A percentile compares a stretch with the other conserved stretches of the same genome.
These are phyloP conservation scores for Sebastes jordani DNA, from an alignment of 2,797 vertebrate species.

Conservation along the genomic window DNA sequence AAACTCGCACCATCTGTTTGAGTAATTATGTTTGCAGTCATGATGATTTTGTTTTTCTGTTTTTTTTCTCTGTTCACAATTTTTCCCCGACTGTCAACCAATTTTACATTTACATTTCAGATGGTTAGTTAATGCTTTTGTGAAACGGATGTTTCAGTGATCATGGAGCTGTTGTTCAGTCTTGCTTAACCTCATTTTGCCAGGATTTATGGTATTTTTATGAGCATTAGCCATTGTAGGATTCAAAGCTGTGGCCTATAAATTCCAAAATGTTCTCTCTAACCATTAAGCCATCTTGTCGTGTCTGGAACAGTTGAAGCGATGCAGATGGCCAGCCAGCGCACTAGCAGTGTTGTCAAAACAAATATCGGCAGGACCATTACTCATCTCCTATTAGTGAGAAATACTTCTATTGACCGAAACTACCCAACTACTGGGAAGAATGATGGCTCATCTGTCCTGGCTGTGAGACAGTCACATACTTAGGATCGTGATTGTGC, in stretches of 20 bases:
- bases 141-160: neutral
- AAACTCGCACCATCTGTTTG: constrained; percentile 22
- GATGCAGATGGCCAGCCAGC: neutral
- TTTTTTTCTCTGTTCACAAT: neutral
- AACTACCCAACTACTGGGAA: neutral
- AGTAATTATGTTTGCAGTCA: constrained; percentile 20
- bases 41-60: neutral
- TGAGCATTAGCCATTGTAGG: neutral
- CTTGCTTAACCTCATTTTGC: neutral
- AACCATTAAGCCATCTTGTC: neutral
- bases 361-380: constrained; percentile 24
- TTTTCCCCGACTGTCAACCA: neutral
- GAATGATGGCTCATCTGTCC: neutral
- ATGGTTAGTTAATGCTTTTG: neutral
- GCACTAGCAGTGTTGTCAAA: constrained; percentile 17
- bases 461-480: neutral
- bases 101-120: neutral
- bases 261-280: neutral
- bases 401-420: constrained; percentile 24
- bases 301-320: neutral
- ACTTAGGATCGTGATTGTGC: neutral
- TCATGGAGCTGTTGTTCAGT: neutral
- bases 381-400: constrained; percentile 30
- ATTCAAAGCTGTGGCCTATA: neutral
- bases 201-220: neutral